Evolutionary conservation across 2,888 invertebrate genomes (phyloP), one percentile per base, ranked within the genome.

Genomic region (Melitaea athalia): DNA sequence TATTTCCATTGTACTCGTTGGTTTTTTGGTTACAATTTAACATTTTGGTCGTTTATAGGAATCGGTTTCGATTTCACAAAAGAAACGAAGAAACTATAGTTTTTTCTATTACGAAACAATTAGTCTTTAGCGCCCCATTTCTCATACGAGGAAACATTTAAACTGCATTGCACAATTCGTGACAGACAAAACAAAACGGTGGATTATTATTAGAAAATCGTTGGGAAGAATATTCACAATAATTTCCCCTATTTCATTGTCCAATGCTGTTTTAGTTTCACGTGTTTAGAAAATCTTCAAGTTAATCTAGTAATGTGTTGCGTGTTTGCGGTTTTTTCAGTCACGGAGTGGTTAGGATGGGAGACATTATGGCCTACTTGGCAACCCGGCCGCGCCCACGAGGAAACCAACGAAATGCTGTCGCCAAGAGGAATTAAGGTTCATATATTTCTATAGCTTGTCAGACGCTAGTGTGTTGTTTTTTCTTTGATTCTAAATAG

Each of bases 331-430:
- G 74, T 77, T 60, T 57, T 68, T 68, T 75, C 66, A 66, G 69
- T 68, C 24, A 67, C 59, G 68, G 81, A 76, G 84, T 86, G 79
- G 75, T 75, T 71, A 77, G 82, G 75, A 75, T 77, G 72, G 77
- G 85, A 87, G 87, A 87, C 86, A 85, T 82, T 84, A 83, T 87
- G 92, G 84, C 91, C 91, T 86, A 91, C 77, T 91, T 91, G 92
- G 91, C 91, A 91, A 76, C 72, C 74, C 72, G 74, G 80, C 73
- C 71, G 74, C 83, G 76, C 87, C 88, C 85, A 86, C 87, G 84
- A 77, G 82, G 85, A 83, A 87, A 88, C 88, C 86, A 85, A 82
- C 85, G 83, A 85, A 85, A 85, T 82, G 74, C 72, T 71, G 76
- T 74, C 76, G 79, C 76, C 76, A 71, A 74, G 74, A 67, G 74